Base-by-base conservation (phyloP, 2,113 vertebrate genomes). In the Numida meleagris region DNA sequence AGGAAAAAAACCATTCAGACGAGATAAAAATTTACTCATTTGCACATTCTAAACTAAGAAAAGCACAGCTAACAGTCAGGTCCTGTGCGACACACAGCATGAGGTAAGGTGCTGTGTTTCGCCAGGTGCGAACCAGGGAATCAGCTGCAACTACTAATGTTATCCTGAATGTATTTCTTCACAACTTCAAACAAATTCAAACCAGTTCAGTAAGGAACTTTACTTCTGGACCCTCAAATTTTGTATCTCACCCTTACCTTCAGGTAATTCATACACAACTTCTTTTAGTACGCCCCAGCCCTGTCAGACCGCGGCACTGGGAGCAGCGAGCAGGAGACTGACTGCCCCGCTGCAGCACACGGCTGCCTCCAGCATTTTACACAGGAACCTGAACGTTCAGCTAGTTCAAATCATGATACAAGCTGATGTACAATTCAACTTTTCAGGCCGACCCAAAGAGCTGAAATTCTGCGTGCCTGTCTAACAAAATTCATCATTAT, bases 51-150 rank as follows among this genome's bases (percentile, higher is more conserved):
- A 17, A 88, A 51, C 75, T 51, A 31, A n/a, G n/a, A n/a, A 2
- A 38, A 61, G 59, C 10, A 10, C 59, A 62, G 59, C 34, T 57
- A 57, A 57, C 31, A 38, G 34, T 2, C 14, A 3, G 6, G 25
- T 17, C 27, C 74, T 4, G 36, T 1, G 8, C 50, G 12, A 12
- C 5, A 4, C 1, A 0, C 50, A 46, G 40, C 5, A 1, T 4
- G 3, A 19, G 34, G 31, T 33, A 6, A 50, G 16, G 17, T 1
- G 9, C 12, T 5, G 25, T 10, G 5, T 2, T 3, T 6, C 40
- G 29, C 17, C 2, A 6, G 4, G 1, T 14, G 14, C 12, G 1
- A 53, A 33, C 15, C 1, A 9, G 5, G 68, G 43, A 18, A 70
- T 6, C 29, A 16, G 4, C 36, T 40, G 40, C 31, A 20, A 46